Percentiles rank a stretch among this genome's conserved stretches.
phyloP scores from a whole-genome alignment of 2,888 invertebrate genomes.

The Pachycephus smyrnensis region DNA sequence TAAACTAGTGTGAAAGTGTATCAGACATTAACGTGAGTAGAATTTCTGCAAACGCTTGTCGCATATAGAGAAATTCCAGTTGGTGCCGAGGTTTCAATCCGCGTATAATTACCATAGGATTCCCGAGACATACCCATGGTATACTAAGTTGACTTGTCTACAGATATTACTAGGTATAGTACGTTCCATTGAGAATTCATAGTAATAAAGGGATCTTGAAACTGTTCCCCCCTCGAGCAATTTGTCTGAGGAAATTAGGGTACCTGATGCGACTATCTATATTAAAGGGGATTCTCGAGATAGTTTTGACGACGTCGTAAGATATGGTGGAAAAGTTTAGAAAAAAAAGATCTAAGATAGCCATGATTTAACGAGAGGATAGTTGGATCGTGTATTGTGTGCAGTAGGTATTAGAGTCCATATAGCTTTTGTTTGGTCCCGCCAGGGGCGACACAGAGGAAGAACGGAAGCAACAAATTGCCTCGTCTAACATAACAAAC shows the following conservation, averaged over 20 bases:
- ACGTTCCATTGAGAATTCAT: background rate
- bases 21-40: background rate
- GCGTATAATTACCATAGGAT: conserved; percentile 36
- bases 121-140: conserved; percentile 9
- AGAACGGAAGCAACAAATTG: conserved; percentile 46
- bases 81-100: conserved; percentile 38
- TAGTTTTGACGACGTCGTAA: background rate
- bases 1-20: background rate
- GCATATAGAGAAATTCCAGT: conserved; percentile 7
- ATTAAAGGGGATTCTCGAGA: background rate
- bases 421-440: background rate
- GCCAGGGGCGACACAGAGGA: background rate
- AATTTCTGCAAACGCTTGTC: background rate
- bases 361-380: background rate
- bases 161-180: background rate
- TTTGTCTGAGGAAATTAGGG: background rate
- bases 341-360: background rate
- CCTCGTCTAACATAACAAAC: conserved; percentile 54
- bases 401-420: background rate
- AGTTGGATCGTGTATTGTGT: background rate
- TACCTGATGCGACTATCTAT: background rate
- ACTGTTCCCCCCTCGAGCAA: background rate
- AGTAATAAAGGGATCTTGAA: background rate
- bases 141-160: background rate
- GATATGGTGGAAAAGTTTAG: background rate